Base-by-base conservation (phyloP, 2,888 invertebrate species). In the Hermaeophaga mercurialis region DNA sequence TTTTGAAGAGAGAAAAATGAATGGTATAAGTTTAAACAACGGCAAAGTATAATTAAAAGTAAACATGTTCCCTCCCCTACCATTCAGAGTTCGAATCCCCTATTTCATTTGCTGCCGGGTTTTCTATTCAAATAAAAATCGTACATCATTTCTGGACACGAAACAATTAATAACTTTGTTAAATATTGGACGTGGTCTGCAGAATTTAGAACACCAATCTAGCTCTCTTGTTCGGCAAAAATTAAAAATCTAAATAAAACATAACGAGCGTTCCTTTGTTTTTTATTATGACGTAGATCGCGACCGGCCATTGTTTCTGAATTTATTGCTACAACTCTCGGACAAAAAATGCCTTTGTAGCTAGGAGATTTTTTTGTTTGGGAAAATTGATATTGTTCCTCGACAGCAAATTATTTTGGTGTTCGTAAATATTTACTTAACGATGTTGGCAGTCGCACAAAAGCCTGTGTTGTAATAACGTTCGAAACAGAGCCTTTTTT, bases 221-320 rank as follows among this genome's bases (percentile, higher is more conserved):
- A 62, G 63, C 62, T 68, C 70, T 64, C 69, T 71, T 69, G 69
- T 70, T 66, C 66, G 67, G 60, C 61, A 65, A 67, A 72, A 73
- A 74, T 72, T 74, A 73, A 75, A 74, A 74, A 73, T 73, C 72
- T 73, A 73, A 75, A 75, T 74, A 74, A 73, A 74, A 72, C 73
- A 70, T 73, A 73, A 75, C 74, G 71, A 71, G 70, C 67, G 66
- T 70, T 66, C 72, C 66, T 73, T 73, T 72, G 70, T 71, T 72
- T 70, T 70, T 70, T 67, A 69, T 73, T 47, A 69, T 70, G 70
- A 72, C 70, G 69, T 66, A 69, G 73, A 73, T 73, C 71, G 72
- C 68, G 69, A 70, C 64, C 65, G 69, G 66, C 73, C 70, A 75
- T 75, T 75, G 75, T 75, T 75, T 68, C 64, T 58, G 66, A 71